These are phyloP conservation scores for Bombus balteatus DNA, from an alignment of 1,140 invertebrate species.

Conservation along the genomic window DNA sequence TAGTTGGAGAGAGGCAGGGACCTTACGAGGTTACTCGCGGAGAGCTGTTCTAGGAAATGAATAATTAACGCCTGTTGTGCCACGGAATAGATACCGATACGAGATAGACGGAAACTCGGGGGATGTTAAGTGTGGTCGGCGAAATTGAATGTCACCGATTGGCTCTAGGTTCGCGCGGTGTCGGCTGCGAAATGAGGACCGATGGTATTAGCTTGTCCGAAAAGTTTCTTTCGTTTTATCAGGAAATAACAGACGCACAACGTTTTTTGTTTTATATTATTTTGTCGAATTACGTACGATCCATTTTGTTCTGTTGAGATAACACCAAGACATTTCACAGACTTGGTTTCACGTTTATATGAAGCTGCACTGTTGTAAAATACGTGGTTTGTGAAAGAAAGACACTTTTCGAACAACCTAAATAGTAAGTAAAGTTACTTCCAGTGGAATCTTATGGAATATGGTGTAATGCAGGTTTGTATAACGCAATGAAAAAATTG, in stretches of 20 bases:
- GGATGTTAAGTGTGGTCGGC: background rate
- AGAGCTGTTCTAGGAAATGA: slow-evolving; percentile 46
- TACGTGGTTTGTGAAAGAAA: too few relatives aligned
- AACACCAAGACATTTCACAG: too few relatives aligned
- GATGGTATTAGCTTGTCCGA: too few relatives aligned
- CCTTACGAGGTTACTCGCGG: slow-evolving; percentile 37
- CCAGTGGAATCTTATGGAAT: background rate
- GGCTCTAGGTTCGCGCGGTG: background rate
- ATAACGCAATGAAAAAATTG: background rate
- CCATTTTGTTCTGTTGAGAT: too few relatives aligned
- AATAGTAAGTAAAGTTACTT: background rate
- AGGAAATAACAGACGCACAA: too few relatives aligned
- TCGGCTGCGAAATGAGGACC: background rate
- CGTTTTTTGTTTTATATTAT: too few relatives aligned
- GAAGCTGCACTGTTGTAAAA: too few relatives aligned
- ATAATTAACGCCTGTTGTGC: slow-evolving; percentile 44
- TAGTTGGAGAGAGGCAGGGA: slow-evolving; percentile 20
- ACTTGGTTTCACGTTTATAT: too few relatives aligned
- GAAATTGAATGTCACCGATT: slow-evolving; percentile 17
- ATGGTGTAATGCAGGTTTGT: background rate
- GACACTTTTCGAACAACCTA: too few relatives aligned
- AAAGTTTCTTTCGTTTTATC: too few relatives aligned
- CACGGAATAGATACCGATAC: slow-evolving; percentile 30
- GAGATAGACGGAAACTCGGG: background rate
- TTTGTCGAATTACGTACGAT: too few relatives aligned